Percentiles rank a stretch among this genome's conserved stretches.
Evolutionary conservation across 2,797 vertebrate genomes (phyloP).

Genomic region (Ciconia nigra): DNA sequence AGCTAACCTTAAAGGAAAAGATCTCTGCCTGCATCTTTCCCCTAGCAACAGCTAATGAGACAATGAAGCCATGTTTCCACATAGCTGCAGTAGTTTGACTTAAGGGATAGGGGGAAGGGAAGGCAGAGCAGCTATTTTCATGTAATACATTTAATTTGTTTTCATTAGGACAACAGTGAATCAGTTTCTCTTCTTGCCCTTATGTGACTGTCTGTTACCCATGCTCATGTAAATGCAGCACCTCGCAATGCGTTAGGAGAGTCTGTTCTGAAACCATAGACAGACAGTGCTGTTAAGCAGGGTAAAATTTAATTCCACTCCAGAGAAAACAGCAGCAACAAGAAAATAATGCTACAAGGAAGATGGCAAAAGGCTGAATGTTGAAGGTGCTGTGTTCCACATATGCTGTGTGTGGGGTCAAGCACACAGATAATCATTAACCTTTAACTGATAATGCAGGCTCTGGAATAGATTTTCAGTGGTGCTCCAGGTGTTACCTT

Average conservation of each 20-base stretch:
- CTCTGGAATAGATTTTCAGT: not conserved
- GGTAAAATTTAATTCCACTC: not conserved
- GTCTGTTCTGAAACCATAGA: not conserved
- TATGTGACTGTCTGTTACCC: not conserved
- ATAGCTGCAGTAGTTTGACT: not conserved
- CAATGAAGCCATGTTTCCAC: not conserved
- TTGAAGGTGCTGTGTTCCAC: not conserved
- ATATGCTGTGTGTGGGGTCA: not conserved
- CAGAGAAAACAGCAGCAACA: not conserved
- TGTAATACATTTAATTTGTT: not conserved
- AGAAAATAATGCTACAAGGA: not conserved
- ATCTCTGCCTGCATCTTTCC: not conserved
- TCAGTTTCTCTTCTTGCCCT: not conserved
- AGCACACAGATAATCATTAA: not conserved
- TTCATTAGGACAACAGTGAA: not conserved
- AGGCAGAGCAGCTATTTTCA: not conserved
- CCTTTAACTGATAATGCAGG: not conserved
- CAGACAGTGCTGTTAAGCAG: not conserved
- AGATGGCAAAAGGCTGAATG: not conserved
- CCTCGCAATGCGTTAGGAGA: not conserved
- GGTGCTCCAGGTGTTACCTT: not conserved
- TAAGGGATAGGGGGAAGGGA: not conserved
- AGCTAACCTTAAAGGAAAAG: not conserved
- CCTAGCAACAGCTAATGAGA: not conserved
- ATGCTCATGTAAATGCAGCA: not conserved